Conservation (phyloP, 2,888 invertebrate genomes). For the Hydrotaea diabolus region DNA sequence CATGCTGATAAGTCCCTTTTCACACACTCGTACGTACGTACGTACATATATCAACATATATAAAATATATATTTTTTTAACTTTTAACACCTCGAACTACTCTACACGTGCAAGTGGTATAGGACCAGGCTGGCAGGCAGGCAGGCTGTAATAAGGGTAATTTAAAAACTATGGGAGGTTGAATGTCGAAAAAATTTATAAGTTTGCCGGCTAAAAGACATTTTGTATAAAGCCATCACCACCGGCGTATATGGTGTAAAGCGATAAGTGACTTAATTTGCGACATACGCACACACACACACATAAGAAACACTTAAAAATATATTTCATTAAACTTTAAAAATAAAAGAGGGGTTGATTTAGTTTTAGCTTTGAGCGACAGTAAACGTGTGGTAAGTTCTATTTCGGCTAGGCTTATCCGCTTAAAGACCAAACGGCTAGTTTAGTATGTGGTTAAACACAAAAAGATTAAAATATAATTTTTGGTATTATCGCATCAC, state of each 20-base stretch:
- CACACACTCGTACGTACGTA: background rate
- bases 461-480: background rate
- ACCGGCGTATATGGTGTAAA: constrained; percentile 38
- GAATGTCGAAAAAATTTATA: constrained; percentile 36
- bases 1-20: constrained; percentile 34
- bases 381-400: background rate
- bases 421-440: background rate
- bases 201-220: constrained; percentile 30
- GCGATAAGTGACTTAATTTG: constrained; percentile 58
- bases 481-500: too few species aligned
- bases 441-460: background rate
- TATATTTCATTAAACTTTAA: background rate
- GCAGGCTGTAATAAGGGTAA: constrained; percentile 50
- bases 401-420: background rate
- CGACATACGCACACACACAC: background rate
- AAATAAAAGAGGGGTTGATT: background rate
- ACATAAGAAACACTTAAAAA: background rate
- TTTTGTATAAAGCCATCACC: constrained; percentile 32
- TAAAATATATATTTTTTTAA: constrained; percentile 13
- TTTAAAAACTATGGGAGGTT: constrained; percentile 63
- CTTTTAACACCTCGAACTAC: constrained; percentile 49
- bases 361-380: background rate
- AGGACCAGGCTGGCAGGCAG: background rate
- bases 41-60: constrained; percentile 2
- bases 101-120: constrained; percentile 9